Base-by-base conservation (phyloP, 1,140 invertebrate genomes). In the Heliconius hewitsoni region DNA sequence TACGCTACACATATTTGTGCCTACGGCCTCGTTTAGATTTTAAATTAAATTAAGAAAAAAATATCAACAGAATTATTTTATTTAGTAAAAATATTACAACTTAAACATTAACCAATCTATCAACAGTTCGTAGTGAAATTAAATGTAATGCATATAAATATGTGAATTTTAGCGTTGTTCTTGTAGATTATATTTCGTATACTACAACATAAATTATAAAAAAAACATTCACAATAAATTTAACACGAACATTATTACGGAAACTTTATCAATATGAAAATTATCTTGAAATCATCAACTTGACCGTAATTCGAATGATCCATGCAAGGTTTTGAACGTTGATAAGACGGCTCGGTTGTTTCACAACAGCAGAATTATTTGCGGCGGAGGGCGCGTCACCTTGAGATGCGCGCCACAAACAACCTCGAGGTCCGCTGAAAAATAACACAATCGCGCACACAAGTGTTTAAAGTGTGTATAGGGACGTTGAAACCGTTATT, bases 311-410 rank as follows among this genome's bases (percentile, higher is more conserved):
- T 94, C 91, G 90, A 90, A 82, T 90, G 91, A 94, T 94, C 87
- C 87, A 86, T 80, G 87, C 91, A 94, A 94, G 91, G 92, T 88
- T 83, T 81, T 78, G 83, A 82, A 55, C 37, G 77, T 83, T 92
- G 93, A 94, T 94, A 93, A 94, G 89, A 87, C 86, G 81, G 70
- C 73, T 89, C 86, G 81, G 70, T 72, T 89, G 90, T 94, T 94
- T 91, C 93, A 93, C 93, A 94, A 94, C 91, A 93, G 93, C 89
- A 92, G 91, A 93, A 94, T 94, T 94, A 94, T 94, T 94, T 93
- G 93, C 93, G 93, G 91, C 91, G 87, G 87, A 85, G 88, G 86
- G 85, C 85, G 79, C 85, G 81, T 91, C 81, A 88, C 91, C 93
- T 94, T 94, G 93, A 92, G 91, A 93, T 90, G 91, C 87, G 90